Percentiles rank a stretch among this genome's conserved stretches.
phyloP scores from a whole-genome alignment of 2,113 vertebrate species.

The Cairina moschata region DNA sequence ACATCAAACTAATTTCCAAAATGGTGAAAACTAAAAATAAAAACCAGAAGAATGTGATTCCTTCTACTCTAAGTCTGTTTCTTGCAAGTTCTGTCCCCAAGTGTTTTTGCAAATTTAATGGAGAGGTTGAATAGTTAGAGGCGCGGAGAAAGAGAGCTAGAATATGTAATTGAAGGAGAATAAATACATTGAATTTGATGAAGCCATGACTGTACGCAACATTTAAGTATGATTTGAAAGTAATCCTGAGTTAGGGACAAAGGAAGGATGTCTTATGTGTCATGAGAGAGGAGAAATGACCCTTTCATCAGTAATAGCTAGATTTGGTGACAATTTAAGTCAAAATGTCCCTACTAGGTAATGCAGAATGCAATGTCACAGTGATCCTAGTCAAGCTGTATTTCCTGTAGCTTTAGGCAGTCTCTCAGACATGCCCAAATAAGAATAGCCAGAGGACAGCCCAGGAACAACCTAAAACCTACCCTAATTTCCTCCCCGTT shows the following conservation, averaged over 20 bases:
- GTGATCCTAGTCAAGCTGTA: background rate
- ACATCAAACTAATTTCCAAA: background rate
- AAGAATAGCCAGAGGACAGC: background rate
- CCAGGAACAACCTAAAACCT: background rate
- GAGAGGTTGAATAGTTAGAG: background rate
- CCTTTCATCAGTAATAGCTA: background rate
- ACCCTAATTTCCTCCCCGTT: background rate
- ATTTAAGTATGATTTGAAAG: background rate
- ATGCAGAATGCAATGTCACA: background rate
- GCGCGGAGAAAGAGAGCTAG: background rate
- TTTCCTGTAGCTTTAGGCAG: background rate
- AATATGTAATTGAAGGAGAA: background rate
- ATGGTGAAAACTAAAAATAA: background rate
- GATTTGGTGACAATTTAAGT: background rate
- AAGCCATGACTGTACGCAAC: background rate
- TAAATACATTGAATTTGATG: background rate
- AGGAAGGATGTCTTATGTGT: background rate
- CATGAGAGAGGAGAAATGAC: background rate
- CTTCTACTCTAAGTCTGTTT: background rate
- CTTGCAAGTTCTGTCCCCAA: background rate
- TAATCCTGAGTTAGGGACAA: background rate
- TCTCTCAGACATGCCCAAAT: background rate
- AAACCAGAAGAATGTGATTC: background rate
- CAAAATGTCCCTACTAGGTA: background rate
- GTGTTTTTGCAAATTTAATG: background rate